Evolutionary conservation across 2,888 invertebrate species (phyloP).

Genomic region (Leptodirus hochenwartii): DNA sequence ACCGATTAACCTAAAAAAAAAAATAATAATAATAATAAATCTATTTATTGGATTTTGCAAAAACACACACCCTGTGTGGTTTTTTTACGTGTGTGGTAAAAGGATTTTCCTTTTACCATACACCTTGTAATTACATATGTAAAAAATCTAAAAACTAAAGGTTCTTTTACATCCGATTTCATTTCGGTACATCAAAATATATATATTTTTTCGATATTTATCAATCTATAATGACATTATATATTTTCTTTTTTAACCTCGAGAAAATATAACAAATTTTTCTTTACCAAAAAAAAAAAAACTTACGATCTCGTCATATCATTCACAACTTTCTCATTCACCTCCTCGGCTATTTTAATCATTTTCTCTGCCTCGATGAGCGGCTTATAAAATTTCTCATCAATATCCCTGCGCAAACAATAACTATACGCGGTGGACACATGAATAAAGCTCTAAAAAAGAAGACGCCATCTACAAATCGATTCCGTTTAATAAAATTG

Average conservation of each 20-base stretch:
- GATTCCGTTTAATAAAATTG: too few species aligned
- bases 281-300: conserved; percentile 6
- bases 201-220: too few species aligned
- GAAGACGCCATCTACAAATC: conserved; percentile 2
- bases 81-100: too few species aligned
- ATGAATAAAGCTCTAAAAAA: conserved; percentile 32
- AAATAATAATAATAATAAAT: neutral
- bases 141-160: too few species aligned
- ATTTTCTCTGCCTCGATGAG: conserved; percentile 24
- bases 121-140: neutral
- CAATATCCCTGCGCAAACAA: conserved; percentile 32
- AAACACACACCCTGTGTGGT: too few species aligned
- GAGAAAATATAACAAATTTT: too few species aligned
- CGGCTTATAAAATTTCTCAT: conserved; percentile 33
- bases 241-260: too few species aligned
- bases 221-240: too few species aligned
- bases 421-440: conserved; percentile 47
- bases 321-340: conserved; percentile 24
- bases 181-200: too few species aligned
- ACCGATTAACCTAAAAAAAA: conserved; percentile 28
- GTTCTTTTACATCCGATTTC: too few species aligned
- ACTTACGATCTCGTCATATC: conserved; percentile 21
- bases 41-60: neutral
- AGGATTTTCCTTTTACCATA: too few species aligned
- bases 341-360: conserved; percentile 24